A percentile compares a stretch with the other conserved stretches of the same genome.
Conservation (phyloP, 1,140 invertebrate species). For the Sycobia sp. region DNA sequence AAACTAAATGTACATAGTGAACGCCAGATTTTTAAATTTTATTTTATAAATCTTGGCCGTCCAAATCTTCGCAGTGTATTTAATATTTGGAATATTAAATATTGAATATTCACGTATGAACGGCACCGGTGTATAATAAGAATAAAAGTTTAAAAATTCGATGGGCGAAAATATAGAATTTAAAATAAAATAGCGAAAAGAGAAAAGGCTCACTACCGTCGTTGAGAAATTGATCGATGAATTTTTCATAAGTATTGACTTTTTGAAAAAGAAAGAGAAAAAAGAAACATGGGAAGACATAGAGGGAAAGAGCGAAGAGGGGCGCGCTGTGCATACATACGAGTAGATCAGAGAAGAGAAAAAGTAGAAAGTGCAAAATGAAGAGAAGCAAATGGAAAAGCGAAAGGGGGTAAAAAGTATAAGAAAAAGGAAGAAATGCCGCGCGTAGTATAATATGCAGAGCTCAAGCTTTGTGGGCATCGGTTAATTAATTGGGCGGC, state of each 20-base stretch:
- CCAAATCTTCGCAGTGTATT: slow-evolving; percentile 19
- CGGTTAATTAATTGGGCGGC: slow-evolving; percentile 44
- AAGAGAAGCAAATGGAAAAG: background rate
- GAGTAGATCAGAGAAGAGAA: background rate
- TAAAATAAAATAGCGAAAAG: slow-evolving; percentile 10
- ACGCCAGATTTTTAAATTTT: too few relatives aligned
- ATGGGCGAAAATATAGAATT: slow-evolving; percentile 4
- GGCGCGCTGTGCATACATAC: background rate
- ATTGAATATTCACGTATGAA: slow-evolving; percentile 31
- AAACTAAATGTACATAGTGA: too few relatives aligned
- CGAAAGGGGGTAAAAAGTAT: background rate
- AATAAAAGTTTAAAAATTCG: slow-evolving; percentile 25
- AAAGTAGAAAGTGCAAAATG: background rate
- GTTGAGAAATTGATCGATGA: slow-evolving; percentile 45
- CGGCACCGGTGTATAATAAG: slow-evolving; percentile 13
- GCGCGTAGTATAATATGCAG: slow-evolving; percentile 3
- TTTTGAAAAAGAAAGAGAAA: background rate
- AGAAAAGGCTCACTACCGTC: slow-evolving; percentile 16
- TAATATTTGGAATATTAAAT: slow-evolving; percentile 40
- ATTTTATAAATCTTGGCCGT: background rate
- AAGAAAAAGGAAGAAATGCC: slow-evolving; percentile 5
- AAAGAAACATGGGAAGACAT: background rate
- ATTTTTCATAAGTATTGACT: slow-evolving; percentile 30
- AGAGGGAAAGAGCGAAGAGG: background rate
- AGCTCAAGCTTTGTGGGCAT: slow-evolving; percentile 19